These are phyloP conservation scores for Agelaius phoeniceus DNA, from an alignment of 2,113 vertebrate species.

Conservation along the genomic window DNA sequence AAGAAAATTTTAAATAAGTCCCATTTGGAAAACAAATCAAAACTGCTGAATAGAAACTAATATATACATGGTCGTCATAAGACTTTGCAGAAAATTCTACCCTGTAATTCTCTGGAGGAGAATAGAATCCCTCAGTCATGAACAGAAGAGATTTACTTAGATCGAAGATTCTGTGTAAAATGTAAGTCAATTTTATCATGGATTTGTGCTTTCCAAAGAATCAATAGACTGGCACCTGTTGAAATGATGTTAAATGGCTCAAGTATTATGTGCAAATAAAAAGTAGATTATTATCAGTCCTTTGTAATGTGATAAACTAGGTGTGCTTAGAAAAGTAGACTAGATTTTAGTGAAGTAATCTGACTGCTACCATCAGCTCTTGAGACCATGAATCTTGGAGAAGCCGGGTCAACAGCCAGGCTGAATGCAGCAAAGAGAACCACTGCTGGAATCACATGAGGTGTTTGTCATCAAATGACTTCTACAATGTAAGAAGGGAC, in stretches of 20 bases:
- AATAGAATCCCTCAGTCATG: neutral
- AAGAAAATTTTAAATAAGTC: neutral
- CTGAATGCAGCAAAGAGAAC: neutral
- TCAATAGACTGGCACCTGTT: neutral
- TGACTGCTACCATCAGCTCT: neutral
- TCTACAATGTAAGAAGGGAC: neutral
- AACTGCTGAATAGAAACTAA: neutral
- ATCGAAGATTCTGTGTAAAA: neutral
- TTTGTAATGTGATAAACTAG: neutral
- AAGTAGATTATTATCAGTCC: neutral
- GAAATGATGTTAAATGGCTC: neutral
- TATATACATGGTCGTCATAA: neutral
- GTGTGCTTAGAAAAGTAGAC: neutral
- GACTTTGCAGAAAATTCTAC: neutral
- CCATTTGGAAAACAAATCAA: neutral
- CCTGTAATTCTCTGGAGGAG: neutral
- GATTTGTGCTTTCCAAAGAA: neutral
- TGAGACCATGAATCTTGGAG: neutral
- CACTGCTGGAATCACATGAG: neutral
- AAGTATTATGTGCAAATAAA: neutral
- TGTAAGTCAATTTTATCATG: neutral
- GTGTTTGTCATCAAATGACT: neutral
- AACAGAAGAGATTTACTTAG: neutral
- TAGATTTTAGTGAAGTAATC: neutral
- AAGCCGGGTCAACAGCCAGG: neutral